A percentile compares a stretch with the other conserved stretches of the same genome.
Evolutionary conservation across 2,113 vertebrate genomes (phyloP).

Genomic region (Poeciliopsis retropinna): DNA sequence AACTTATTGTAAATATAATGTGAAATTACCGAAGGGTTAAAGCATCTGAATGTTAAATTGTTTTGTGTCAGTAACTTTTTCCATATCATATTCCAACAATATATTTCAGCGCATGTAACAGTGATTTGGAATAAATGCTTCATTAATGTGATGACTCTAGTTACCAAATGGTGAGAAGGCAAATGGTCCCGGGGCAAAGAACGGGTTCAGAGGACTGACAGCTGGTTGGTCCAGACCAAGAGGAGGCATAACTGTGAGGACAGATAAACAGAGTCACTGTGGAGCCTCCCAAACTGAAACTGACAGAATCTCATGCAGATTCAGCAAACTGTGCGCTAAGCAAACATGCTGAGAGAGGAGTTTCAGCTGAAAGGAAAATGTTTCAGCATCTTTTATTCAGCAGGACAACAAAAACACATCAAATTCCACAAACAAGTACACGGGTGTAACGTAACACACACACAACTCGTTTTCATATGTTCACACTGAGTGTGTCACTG

Average conservation of each 20-base stretch:
- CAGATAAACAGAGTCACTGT: slow-evolving; percentile 26
- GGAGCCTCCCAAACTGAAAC: neutral
- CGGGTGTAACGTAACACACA: neutral
- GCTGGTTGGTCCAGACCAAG: slow-evolving; percentile 46
- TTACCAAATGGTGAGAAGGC: slow-evolving; percentile 70
- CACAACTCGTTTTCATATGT: no score
- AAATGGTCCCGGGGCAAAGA: slow-evolving; percentile 52
- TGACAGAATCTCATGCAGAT: slow-evolving; percentile 1
- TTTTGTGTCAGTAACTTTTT: neutral
- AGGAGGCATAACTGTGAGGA: slow-evolving; percentile 32
- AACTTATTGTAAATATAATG: neutral
- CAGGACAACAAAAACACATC: neutral
- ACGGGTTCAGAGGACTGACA: slow-evolving; percentile 58
- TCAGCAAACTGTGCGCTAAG: slow-evolving; percentile 28
- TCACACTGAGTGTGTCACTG: neutral
- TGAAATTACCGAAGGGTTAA: neutral
- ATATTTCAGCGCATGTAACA: no score
- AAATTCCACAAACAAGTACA: neutral
- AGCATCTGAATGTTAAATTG: neutral
- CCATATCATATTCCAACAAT: no score
- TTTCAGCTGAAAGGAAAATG: slow-evolving; percentile 4
- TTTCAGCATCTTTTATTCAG: neutral
- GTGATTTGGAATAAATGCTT: neutral
- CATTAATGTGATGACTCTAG: neutral
- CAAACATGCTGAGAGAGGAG: slow-evolving; percentile 16